Evolutionary conservation across 1,140 invertebrate species (phyloP), one percentile per base, ranked within the genome.

Genomic region (Alviniconcha marisindica): DNA sequence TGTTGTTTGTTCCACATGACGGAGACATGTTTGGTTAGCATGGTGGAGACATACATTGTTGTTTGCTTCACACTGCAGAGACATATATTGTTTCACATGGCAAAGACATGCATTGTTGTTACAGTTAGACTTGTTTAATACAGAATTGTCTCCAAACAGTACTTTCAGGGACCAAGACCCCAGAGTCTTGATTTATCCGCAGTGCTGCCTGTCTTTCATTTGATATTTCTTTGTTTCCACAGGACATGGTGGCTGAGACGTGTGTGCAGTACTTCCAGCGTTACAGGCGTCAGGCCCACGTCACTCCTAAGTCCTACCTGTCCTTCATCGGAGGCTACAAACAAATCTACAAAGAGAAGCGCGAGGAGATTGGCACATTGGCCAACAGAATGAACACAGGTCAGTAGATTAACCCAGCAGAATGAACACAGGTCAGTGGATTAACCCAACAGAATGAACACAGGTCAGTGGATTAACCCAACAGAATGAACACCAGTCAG

Each of bases 321-420:
- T 98, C 98, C 89, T 99, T 99, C 93, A 97, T 99, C 77, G 96
- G 96, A 73, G 97, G 97, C 33, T 99, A 99, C 91, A 99, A 99
- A 93, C 96, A 96, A 82, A 98, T 99, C 87, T 99, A 99, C 91
- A 94, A 95, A 86, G 95, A 96, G 92, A 98, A 98, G 94, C 96
- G 96, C 91, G 95, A 96, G 89, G 97, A 99, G 93, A 94, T 99
- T 77, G 97, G 96, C 2, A 96, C 98, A 88, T 96, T 98, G 42
- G 97, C 97, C 36, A 94, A 96, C 84, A 95, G 98, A 90, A 99
- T 99, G 97, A 97, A 99, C 90, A 98, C 97, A 66, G 98, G 92
- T 92, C 84, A 63, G 24, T 48, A 18, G n/a, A n/a, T n/a, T n/a
- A n/a, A n/a, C n/a, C n/a, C n/a, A n/a, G n/a, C n/a, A n/a, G n/a